Evolutionary conservation across 2,888 invertebrate species (phyloP).

Genomic region (Caenorhabditis virilis): DNA sequence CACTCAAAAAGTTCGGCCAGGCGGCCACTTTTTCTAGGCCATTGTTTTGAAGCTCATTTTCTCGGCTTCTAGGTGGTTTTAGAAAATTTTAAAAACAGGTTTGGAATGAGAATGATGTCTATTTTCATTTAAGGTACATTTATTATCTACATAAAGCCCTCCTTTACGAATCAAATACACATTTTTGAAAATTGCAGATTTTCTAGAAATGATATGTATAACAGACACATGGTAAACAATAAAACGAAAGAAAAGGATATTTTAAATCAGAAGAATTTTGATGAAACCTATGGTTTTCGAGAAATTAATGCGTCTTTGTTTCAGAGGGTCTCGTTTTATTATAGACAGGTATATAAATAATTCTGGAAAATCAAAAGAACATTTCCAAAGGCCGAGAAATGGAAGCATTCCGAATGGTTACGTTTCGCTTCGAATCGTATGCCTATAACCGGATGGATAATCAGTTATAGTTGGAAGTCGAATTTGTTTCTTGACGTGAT

Average conservation of each 20-base stretch:
- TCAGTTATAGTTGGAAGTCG: slow-evolving; percentile 44
- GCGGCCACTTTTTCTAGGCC: no score
- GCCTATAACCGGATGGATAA: slow-evolving; percentile 52
- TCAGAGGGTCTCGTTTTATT: slow-evolving; percentile 3
- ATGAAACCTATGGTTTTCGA: slow-evolving; percentile 9
- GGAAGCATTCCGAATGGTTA: slow-evolving; percentile 45
- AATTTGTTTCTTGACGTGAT: slow-evolving; percentile 46
- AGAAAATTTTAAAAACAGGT: no score
- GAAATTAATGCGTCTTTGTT: slow-evolving; percentile 2
- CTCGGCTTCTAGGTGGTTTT: no score
- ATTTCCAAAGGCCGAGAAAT: slow-evolving; percentile 17
- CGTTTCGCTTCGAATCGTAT: slow-evolving; percentile 34
- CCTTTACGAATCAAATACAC: no score
- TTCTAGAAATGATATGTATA: neutral
- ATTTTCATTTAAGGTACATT: no score
- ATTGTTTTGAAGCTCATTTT: no score
- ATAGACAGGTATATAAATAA: neutral
- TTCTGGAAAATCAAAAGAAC: neutral
- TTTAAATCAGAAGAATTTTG: slow-evolving; percentile 9
- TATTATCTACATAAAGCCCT: no score
- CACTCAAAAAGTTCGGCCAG: no score
- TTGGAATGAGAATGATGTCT: no score
- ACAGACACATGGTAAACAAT: neutral
- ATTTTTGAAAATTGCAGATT: no score
- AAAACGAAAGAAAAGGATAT: slow-evolving; percentile 3